Evolutionary conservation across 1,140 invertebrate species (phyloP).

Genomic region (Bombyx mori): ASM3026992v2 NC_085128.1:8231501-8232000

Average conservation of each 20-base stretch:
- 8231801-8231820: conserved; percentile 44
- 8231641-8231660: too few relatives aligned
- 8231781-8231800: conserved; percentile 87
- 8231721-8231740: neutral
- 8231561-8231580: neutral
- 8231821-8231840: conserved; percentile 72
- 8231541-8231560: neutral
- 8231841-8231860: conserved; percentile 89
- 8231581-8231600: too few relatives aligned
- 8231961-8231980: too few relatives aligned
- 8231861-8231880: conserved; percentile 97
- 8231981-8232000: too few relatives aligned
- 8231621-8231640: neutral
- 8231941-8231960: too few relatives aligned
- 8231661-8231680: too few relatives aligned
- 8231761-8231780: conserved; percentile 94
- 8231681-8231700: too few relatives aligned
- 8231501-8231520: neutral
- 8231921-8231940: conserved; percentile 78
- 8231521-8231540: neutral
- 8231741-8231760: conserved; percentile 76
- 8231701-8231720: too few relatives aligned
- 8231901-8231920: conserved; percentile 89
- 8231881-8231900: conserved; percentile 97
- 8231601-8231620: neutral